Conservation (phyloP, 2,888 invertebrate genomes). For the Terebella lapidaria region DNA sequence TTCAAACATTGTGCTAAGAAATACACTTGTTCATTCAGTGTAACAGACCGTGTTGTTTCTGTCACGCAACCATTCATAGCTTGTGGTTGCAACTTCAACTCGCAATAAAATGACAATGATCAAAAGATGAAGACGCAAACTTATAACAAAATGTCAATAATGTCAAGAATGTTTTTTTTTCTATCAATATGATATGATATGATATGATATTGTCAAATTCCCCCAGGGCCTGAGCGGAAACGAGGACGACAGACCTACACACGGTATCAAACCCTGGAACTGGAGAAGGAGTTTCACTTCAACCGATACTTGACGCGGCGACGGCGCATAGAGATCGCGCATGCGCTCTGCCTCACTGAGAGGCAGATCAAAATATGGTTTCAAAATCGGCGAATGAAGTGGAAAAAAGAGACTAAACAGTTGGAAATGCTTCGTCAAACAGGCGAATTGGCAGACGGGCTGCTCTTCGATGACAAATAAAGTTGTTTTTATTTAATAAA, state of each 20-base stretch:
- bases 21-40: no score
- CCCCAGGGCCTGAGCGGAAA: constrained; percentile 57
- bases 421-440: constrained; percentile 2
- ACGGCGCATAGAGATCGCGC: constrained; percentile 94
- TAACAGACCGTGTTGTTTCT: no score
- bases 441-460: not conserved
- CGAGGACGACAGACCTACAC: constrained; percentile 95
- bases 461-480: not conserved
- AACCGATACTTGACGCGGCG: constrained; percentile 95
- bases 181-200: no score
- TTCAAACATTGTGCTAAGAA: no score
- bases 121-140: no score
- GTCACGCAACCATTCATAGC: no score
- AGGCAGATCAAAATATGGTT: constrained; percentile 70
- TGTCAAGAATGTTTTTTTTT: no score
- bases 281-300: constrained; percentile 98
- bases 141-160: no score
- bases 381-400: constrained; percentile 97
- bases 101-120: no score
- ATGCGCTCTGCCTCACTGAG: constrained; percentile 91
- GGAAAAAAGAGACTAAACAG: constrained; percentile 77
- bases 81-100: no score
- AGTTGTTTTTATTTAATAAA: no score
- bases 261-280: constrained; percentile 92
- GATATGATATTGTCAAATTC: no score